Evolutionary conservation across 1,140 invertebrate species (phyloP), one percentile per base, ranked within the genome.

Genomic region (Lysiphlebus fabarum): DNA sequence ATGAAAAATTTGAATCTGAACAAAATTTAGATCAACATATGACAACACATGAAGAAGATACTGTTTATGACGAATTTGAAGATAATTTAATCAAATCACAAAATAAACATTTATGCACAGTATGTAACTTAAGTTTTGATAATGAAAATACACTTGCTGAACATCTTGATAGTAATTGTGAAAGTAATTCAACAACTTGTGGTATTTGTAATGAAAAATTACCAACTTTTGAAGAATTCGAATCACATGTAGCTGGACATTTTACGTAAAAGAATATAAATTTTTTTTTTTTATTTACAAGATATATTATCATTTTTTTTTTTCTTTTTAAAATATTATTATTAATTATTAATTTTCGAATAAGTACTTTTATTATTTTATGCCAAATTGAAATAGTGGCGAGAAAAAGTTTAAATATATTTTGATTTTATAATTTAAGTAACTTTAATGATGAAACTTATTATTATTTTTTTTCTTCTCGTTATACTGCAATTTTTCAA

Each of bases 161-260:
- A 51, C 77, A 78, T 59, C 50, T 71, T 2, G 69, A 78, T 36
- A 58, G 66, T 7, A 74, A 76, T 47, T 73, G 77, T 51, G 69
- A 62, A 2, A 70, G 68, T 11, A 26, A 26, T 26, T 26, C 17
- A 26, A 26, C 17, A 26, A 26, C 17, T 17, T 79, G 77, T 54
- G 56, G 74, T n/a, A 55, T 79, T 5, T 79, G 77, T 34, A 76
- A 78, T 7, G 72, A 71, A 37, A 67, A 68, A 1, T 78, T 78
- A 14, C 55, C 67, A 0, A 76, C 62, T 8, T 53, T 78, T 2
- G 65, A 66, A 33, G 70, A 78, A 7, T 44, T 79, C 1, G 76
- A 78, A 42, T 57, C 68, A 45, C 77, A 79, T 26, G 76, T 79
- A 7, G 68, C 70, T 1, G 73, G 64, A 5, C 77, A 79, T 61